These are phyloP conservation scores for Physeter macrocephalus DNA, from an alignment of 2,113 vertebrate species.

Conservation along the genomic window DNA sequence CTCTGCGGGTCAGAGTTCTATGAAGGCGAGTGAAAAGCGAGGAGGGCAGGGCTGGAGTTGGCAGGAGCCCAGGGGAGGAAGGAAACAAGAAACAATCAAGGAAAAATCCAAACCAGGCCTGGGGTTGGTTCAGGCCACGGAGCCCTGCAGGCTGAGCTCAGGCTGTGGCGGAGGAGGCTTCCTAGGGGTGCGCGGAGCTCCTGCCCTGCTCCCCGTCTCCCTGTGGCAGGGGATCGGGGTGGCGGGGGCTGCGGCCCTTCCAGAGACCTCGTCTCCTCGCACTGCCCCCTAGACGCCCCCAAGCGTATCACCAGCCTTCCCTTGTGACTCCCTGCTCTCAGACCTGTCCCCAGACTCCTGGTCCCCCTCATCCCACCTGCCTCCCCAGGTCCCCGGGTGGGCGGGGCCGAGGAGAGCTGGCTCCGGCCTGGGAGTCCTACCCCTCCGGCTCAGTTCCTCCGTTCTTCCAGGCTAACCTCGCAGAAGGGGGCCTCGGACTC, in stretches of 20 bases:
- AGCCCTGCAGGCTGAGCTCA: not conserved
- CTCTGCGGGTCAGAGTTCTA: not conserved
- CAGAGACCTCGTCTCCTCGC: not conserved
- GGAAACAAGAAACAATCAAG: conserved; percentile 64
- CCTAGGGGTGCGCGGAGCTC: no score
- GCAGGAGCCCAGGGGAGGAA: conserved; percentile 20
- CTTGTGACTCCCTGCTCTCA: not conserved
- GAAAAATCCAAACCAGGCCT: conserved; percentile 16
- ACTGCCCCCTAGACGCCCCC: no score
- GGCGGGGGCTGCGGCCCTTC: not conserved
- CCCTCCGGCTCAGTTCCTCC: not conserved
- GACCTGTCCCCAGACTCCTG: not conserved
- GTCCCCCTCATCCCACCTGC: not conserved
- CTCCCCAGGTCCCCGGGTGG: not conserved
- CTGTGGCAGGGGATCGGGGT: not conserved
- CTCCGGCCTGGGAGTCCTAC: not conserved
- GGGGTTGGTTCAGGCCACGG: conserved; percentile 17
- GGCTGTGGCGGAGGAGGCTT: not conserved
- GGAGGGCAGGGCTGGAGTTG: not conserved
- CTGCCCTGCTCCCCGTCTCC: not conserved
- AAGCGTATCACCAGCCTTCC: not conserved
- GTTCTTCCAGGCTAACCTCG: not conserved
- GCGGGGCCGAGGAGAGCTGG: not conserved
- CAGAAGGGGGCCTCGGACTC: not conserved
- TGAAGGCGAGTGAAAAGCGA: not conserved